phyloP scores from a whole-genome alignment of 2,113 vertebrate genomes.

The Alectura lathami region DNA sequence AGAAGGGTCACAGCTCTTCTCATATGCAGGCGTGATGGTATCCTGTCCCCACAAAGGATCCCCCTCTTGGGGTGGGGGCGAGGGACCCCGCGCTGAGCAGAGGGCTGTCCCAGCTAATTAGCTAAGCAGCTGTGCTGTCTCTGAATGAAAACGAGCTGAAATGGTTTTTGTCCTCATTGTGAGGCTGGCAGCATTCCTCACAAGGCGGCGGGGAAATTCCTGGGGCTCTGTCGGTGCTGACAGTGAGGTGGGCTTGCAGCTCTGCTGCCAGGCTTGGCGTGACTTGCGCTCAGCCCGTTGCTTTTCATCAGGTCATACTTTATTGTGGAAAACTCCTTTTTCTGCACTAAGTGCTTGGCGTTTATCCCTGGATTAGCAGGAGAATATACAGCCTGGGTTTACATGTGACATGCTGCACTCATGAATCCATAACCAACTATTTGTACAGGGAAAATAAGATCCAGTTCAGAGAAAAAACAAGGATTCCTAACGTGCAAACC shows the following conservation, averaged over 20 bases:
- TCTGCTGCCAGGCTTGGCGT: neutral
- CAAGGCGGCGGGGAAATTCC: conserved; percentile 19
- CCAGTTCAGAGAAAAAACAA: neutral
- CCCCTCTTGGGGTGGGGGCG: neutral
- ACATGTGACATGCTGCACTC: neutral
- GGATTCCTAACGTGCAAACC: neutral
- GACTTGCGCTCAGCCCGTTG: neutral
- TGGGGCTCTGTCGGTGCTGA: neutral
- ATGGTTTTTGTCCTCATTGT: neutral
- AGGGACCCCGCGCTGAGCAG: neutral
- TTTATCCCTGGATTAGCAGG: neutral
- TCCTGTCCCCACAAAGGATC: conserved; percentile 30
- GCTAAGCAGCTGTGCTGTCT: conserved; percentile 41
- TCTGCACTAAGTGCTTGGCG: neutral
- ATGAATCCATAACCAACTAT: neutral
- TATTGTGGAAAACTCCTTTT: neutral
- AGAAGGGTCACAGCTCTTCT: conserved; percentile 20
- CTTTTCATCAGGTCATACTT: neutral
- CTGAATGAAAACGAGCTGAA: conserved; percentile 32
- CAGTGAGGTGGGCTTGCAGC: neutral
- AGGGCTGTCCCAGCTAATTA: conserved; percentile 39
- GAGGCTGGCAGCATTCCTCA: neutral
- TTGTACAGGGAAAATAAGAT: neutral
- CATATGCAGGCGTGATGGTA: conserved; percentile 6
- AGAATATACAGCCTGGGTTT: neutral